A percentile compares a stretch with the other conserved stretches of the same genome.
Evolutionary conservation across 2,797 vertebrate species (phyloP).

Genomic region (Hippocampus kuda): DNA sequence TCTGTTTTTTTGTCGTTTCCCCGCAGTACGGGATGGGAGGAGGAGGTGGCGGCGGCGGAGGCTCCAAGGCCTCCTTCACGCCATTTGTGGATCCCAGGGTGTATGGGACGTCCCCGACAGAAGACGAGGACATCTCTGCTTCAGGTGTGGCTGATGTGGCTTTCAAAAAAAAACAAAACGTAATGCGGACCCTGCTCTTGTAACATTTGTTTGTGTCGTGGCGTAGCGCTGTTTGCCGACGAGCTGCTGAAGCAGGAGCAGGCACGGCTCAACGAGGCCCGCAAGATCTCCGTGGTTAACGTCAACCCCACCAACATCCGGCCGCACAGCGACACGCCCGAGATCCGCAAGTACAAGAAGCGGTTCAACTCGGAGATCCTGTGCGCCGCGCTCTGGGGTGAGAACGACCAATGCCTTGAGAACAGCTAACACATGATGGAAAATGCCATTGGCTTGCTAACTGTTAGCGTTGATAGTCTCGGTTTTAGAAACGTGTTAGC

Average conservation of each 20-base stretch:
- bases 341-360: constrained; percentile 99
- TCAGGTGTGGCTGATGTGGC: constrained; percentile 60
- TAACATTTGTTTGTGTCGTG: background rate
- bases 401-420: constrained; percentile 24
- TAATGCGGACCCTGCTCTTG: too few relatives aligned
- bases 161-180: background rate
- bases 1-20: background rate
- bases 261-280: constrained; percentile 90
- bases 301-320: constrained; percentile 98
- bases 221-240: constrained; percentile 78
- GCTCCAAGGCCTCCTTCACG: constrained; percentile 93
- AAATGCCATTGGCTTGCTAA: too few relatives aligned
- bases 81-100: constrained; percentile 94
- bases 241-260: constrained; percentile 93
- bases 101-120: constrained; percentile 93
- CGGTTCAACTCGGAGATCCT: constrained; percentile 98
- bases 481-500: too few relatives aligned
- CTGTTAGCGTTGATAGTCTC: too few relatives aligned
- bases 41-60: constrained; percentile 55
- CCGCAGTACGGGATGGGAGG: constrained; percentile 75
- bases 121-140: constrained; percentile 78
- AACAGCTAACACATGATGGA: too few relatives aligned
- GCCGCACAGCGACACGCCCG: constrained; percentile 94
- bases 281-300: constrained; percentile 97
- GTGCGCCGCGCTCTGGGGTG: constrained; percentile 95